Percentiles rank a stretch among this genome's conserved stretches.
Conservation (phyloP, 2,888 invertebrate species). For the Rhorus exstirpatorius region DNA sequence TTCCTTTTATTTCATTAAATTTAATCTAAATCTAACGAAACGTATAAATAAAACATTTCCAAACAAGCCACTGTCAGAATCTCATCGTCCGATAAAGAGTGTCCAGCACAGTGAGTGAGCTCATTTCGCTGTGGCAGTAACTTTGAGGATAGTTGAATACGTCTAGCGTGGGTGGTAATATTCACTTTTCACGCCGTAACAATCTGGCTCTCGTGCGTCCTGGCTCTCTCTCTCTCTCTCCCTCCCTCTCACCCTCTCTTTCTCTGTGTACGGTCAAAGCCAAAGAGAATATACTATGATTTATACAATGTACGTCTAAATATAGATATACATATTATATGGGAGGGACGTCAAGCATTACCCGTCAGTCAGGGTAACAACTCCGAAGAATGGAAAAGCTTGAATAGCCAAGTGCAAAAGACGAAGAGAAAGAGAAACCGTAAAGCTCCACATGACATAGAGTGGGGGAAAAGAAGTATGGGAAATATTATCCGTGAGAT, state of each 20-base stretch:
- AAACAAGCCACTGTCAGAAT: not conserved
- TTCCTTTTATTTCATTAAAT: not conserved
- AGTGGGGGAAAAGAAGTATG: not conserved
- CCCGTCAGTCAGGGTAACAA: constrained; percentile 61
- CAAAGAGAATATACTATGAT: constrained; percentile 57
- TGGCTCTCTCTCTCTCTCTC: constrained; percentile 24
- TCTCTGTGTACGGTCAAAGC: constrained; percentile 55
- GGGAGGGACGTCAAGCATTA: constrained; percentile 59
- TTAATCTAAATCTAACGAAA: too few relatives aligned
- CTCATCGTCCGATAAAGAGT: not conserved
- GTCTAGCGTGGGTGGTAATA: constrained; percentile 72
- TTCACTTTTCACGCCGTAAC: constrained; percentile 72
- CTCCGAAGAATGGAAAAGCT: constrained; percentile 46
- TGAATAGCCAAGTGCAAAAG: constrained; percentile 33
- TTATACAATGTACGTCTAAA: constrained; percentile 26
- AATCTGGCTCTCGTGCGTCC: constrained; percentile 50
- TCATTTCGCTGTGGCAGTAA: constrained; percentile 51
- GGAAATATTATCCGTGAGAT: not conserved
- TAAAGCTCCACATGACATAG: not conserved
- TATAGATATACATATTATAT: constrained; percentile 29
- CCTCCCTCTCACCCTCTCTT: constrained; percentile 23
- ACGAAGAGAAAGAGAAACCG: not conserved
- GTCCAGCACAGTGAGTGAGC: not conserved
- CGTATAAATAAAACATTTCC: not conserved
- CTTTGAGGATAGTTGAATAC: constrained; percentile 68